Conservation (phyloP, 2,113 vertebrate species). For the Oreochromis tanganicae region DNA sequence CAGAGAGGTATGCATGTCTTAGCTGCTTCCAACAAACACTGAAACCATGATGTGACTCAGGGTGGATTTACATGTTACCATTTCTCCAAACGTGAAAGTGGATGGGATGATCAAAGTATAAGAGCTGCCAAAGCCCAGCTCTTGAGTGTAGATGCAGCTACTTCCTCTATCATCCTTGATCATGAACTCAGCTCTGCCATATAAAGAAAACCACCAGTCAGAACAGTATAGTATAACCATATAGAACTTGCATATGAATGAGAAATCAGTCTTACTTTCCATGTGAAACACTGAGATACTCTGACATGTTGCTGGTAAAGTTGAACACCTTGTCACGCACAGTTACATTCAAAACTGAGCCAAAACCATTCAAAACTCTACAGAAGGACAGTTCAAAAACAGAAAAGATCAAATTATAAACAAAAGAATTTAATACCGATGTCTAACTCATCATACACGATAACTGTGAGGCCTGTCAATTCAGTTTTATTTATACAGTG, state of each 20-base stretch:
- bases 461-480: background rate
- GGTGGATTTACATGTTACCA: constrained; percentile 19
- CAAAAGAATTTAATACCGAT: background rate
- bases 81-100: constrained; percentile 3
- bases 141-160: background rate
- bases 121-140: constrained; percentile 79
- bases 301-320: constrained; percentile 14
- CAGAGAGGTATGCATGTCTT: background rate
- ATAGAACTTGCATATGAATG: background rate
- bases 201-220: background rate
- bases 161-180: rapidly evolving
- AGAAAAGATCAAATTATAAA: background rate
- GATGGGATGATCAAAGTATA: constrained; percentile 75
- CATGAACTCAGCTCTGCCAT: constrained; percentile 25
- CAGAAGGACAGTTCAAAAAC: background rate
- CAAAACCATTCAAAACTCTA: constrained; percentile 58
- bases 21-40: background rate
- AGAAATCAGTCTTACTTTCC: constrained; percentile 53
- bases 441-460: background rate
- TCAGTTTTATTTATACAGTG: no score
- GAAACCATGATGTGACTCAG: background rate
- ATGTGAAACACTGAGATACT: background rate
- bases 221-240: no score
- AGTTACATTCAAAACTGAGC: constrained; percentile 1
- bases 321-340: background rate